phyloP scores from a whole-genome alignment of 2,797 vertebrate species.

The Anguilla anguilla region DNA sequence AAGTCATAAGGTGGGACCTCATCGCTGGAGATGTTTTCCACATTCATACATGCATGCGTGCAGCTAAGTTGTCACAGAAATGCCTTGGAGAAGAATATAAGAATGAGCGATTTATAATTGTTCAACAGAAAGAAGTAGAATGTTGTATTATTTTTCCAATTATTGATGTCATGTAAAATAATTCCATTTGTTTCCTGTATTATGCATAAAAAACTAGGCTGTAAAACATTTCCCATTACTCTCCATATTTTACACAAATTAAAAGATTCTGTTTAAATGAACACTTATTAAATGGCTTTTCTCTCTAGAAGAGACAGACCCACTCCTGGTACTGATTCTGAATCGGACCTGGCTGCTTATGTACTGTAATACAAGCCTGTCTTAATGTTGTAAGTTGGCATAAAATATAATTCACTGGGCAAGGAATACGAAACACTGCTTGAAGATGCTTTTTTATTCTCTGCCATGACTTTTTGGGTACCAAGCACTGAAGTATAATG shows the following conservation, averaged over 20 bases:
- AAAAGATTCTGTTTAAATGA: not conserved
- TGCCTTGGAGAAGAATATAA: not conserved
- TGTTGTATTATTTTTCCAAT: not conserved
- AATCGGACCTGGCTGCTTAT: not conserved
- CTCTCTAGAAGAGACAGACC: not conserved
- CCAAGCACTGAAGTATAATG: slow-evolving; percentile 11
- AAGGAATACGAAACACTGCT: not conserved
- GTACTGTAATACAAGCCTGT: not conserved
- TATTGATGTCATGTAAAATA: not conserved
- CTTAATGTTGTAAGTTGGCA: slow-evolving; percentile 10
- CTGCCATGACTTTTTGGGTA: slow-evolving; percentile 11
- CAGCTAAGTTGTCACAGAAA: slow-evolving; percentile 1
- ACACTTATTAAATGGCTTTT: not conserved
- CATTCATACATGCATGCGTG: not conserved
- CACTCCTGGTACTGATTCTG: not conserved
- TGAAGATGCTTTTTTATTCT: slow-evolving; percentile 5
- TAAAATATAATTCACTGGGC: not conserved
- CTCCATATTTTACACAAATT: not conserved
- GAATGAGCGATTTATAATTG: not conserved
- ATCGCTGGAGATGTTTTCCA: not conserved
- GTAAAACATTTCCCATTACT: not conserved
- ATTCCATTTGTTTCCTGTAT: not conserved
- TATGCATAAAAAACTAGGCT: not conserved
- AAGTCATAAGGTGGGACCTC: not conserved
- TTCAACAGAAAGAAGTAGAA: not conserved